Evolutionary conservation across 2,888 invertebrate genomes (phyloP), one percentile per base, ranked within the genome.

Genomic region (Nomada lathburiana): DNA sequence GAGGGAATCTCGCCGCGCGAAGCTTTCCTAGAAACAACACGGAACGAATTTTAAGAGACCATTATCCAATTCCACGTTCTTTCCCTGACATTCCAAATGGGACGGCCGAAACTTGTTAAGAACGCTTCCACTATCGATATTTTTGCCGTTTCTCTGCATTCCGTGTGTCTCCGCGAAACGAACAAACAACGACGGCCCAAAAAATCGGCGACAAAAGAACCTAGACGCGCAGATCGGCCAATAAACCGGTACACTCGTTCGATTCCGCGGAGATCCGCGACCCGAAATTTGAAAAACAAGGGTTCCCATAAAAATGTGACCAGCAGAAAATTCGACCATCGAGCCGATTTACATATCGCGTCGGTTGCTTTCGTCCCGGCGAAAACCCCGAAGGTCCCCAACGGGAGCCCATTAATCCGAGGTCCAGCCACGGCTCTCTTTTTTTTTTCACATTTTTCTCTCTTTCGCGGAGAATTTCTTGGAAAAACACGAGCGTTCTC

Each of bases 281-380:
- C 36, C 7, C 0, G 0, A 5, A 36, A 36, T 36, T 36, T 7
- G 36, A 5, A 36, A 36, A 36, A 36, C 36, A 36, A 36, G 36
- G 7, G 36, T 36, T 36, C 36, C 36, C 36, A 7, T 36, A 36
- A 36, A 7, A 36, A 36, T 36, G 26, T 2, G 47, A 2, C 11
- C 47, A 3, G 16, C 13, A 47, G 16, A 26, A 69, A 65, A 81
- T 78, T 69, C 69, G 73, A 69, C 26, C 73, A 70, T 65, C 73
- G 53, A 3, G 2, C 57, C 50, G n/a, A 69, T 82, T 80, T 64
- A 63, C 81, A 72, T 76, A 76, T 76, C 76, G 9, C 69, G 50
- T 13, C 50, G 18, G 13, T 44, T 4, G 18, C 20, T 42, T 26
- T 29, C 50, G 42, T 26, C n/a, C 26, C 1, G 16, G 13, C 9